phyloP scores from a whole-genome alignment of 1,140 invertebrate species.

The Cotesia glomerata region DNA sequence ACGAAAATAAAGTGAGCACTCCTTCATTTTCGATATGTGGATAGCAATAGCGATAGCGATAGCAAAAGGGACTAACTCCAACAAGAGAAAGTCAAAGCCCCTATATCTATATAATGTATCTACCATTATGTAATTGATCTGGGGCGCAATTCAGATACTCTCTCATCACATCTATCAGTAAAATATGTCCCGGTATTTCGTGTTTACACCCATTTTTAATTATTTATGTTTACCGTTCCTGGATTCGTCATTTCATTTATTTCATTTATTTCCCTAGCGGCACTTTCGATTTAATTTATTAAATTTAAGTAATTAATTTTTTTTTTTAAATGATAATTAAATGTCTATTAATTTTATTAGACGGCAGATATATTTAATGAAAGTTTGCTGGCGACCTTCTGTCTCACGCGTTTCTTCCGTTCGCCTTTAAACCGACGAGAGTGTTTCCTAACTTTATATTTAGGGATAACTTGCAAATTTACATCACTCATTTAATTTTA shows the following conservation, averaged over 20 bases:
- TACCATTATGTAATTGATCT: slow-evolving; percentile 33
- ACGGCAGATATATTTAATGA: slow-evolving; percentile 57
- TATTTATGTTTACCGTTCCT: too few species aligned
- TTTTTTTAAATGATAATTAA: too few species aligned
- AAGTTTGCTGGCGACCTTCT: slow-evolving; percentile 50
- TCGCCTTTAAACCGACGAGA: slow-evolving; percentile 4
- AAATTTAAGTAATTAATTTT: too few species aligned
- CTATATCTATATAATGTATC: slow-evolving; percentile 1
- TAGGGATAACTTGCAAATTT: slow-evolving; percentile 52
- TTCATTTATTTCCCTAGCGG: too few species aligned
- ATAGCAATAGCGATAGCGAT: too few species aligned
- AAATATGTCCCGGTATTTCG: too few species aligned
- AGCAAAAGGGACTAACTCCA: too few species aligned
- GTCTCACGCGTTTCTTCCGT: background rate
- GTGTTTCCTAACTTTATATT: slow-evolving; percentile 49
- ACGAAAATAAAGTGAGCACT: background rate
- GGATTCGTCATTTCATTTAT: too few species aligned
- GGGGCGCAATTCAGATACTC: background rate
- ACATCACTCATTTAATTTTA: slow-evolving; percentile 50
- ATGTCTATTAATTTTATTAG: too few species aligned
- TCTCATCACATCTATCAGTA: background rate
- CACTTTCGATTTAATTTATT: too few species aligned
- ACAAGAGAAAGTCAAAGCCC: slow-evolving; percentile 2
- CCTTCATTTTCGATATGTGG: slow-evolving; percentile 5
- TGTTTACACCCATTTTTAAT: too few species aligned